phyloP scores from a whole-genome alignment of 2,888 invertebrate species.

The Ennomos quercinarius region DNA sequence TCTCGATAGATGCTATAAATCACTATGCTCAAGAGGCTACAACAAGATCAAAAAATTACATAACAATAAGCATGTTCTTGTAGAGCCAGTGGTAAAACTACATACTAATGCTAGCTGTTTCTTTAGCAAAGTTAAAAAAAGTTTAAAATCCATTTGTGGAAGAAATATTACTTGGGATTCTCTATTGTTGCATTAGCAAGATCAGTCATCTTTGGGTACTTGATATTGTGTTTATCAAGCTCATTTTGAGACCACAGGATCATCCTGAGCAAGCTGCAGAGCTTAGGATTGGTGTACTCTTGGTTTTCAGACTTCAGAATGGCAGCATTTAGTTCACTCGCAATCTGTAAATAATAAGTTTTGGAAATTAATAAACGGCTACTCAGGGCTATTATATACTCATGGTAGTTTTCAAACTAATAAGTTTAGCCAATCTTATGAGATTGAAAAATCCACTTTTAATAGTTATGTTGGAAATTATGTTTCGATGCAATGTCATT shows the following conservation, averaged over 20 bases:
- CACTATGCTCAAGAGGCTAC: no score
- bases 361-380: no score
- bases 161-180: constrained; percentile 85
- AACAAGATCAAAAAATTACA: no score
- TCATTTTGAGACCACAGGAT: constrained; percentile 98
- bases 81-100: no score
- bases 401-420: no score
- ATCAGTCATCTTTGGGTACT: constrained; percentile 98
- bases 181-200: constrained; percentile 94
- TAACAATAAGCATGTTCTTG: no score
- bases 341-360: constrained; percentile 87
- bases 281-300: constrained; percentile 95
- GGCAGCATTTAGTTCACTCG: constrained; percentile 99
- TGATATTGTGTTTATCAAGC: constrained; percentile 96
- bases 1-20: no score
- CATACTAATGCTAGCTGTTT: not conserved
- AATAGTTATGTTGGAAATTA: no score
- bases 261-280: constrained; percentile 95
- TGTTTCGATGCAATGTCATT: no score
- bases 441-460: constrained; percentile 2
- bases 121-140: constrained; percentile 1
- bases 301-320: constrained; percentile 97
- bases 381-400: no score
- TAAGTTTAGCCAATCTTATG: no score
- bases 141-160: not conserved